Evolutionary conservation across 1,140 invertebrate species (phyloP).

Genomic region (Sesamia nonagrioides): DNA sequence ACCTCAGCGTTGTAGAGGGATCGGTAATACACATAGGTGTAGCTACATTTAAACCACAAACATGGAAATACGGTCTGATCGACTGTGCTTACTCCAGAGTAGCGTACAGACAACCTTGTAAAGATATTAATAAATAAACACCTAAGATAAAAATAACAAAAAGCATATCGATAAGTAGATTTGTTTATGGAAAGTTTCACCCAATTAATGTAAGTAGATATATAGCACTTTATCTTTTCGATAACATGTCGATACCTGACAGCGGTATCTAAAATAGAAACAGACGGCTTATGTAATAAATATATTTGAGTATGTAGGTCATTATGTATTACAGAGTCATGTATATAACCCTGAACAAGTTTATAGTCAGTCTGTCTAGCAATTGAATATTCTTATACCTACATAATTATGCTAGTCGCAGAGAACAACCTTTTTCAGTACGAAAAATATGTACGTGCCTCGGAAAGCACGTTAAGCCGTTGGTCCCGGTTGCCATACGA

Average conservation of each 20-base stretch:
- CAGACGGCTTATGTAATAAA: slow-evolving; percentile 26
- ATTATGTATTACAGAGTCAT: neutral
- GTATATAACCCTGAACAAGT: neutral
- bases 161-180: neutral
- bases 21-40: too few species aligned
- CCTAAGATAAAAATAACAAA: neutral
- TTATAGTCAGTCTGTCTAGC: neutral
- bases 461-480: too few species aligned
- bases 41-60: too few species aligned
- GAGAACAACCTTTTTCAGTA: neutral
- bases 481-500: too few species aligned
- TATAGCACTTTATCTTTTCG: neutral
- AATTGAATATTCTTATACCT: too few species aligned
- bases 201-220: slow-evolving; percentile 34
- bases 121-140: neutral
- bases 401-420: neutral
- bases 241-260: slow-evolving; percentile 10
- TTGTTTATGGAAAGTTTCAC: slow-evolving; percentile 27
- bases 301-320: slow-evolving; percentile 11
- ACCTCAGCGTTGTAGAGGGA: too few species aligned
- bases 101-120: neutral
- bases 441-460: neutral
- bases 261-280: neutral
- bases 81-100: too few species aligned
- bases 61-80: too few species aligned